Evolutionary conservation across 2,888 invertebrate genomes (phyloP), one percentile per base, ranked within the genome.

Genomic region (Drosophila kokeensis): DNA sequence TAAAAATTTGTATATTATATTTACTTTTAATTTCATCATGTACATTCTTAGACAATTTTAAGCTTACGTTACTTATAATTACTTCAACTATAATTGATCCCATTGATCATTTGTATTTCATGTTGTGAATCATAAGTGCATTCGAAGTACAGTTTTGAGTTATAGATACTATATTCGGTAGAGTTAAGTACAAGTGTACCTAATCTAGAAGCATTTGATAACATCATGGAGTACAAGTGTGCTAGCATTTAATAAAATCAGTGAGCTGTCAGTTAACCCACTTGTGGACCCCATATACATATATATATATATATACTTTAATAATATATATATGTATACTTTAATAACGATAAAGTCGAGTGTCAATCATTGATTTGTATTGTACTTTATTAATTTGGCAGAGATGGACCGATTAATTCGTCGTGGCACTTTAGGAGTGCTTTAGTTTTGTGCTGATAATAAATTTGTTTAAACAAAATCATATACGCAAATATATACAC

Each of bases 401-500:
- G 69, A 55, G 53, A 48, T 73, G 38, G 21, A 54, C 45, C 55
- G 74, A 76, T 79, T 68, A 68, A 54, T 73, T 55, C 24, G 30
- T 15, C 18, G 13, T 18, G 32, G 13, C 6, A 3, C 2, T 15
- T 24, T 21, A 45, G 7, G 21, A 42, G 40, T 34, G 29, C 38
- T 11, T 27, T 36, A 32, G 4, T 2, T 21, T 40, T 55, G 8
- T 40, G 24, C 48, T 65, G 60, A 71, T 63, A 76, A 75, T 30
- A 48, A 38, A 32, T 40, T 18, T 18, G 11, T 49, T 57, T 36
- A n/a, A 27, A 57, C 49, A 38, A 24, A 52, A 18, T 48, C 30
- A 65, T 3, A 38, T 50, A 60, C 18, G 27, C 8, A 34, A 34
- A 65, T 3, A 32, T 50, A 60, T 27, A 38, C 5, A 34, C 34